These are phyloP conservation scores for Ruditapes philippinarum DNA, from an alignment of 1,140 invertebrate genomes.

Conservation along the genomic window DNA sequence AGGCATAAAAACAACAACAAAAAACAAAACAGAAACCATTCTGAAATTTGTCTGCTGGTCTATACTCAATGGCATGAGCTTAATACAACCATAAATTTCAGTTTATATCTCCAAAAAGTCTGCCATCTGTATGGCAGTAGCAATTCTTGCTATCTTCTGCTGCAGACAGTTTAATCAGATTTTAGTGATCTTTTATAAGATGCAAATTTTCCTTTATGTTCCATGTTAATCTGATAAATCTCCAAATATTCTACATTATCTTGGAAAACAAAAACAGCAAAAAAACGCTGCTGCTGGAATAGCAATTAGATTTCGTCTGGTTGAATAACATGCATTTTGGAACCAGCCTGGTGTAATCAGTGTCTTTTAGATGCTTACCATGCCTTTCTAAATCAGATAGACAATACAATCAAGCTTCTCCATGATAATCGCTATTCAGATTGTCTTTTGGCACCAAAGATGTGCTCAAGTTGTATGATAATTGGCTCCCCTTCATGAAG, in stretches of 20 bases:
- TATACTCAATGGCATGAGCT: no score
- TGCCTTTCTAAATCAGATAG: constrained; percentile 27
- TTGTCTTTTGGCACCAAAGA: constrained; percentile 20
- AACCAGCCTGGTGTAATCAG: constrained; percentile 4
- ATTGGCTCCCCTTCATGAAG: constrained; percentile 24
- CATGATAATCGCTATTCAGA: constrained; percentile 4
- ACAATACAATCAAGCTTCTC: constrained; percentile 37
- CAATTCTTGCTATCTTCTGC: not conserved
- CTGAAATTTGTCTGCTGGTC: no score
- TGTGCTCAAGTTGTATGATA: constrained; percentile 11
- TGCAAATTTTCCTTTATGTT: constrained; percentile 44
- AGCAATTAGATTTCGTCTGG: constrained; percentile 33
- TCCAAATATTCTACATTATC: constrained; percentile 8
- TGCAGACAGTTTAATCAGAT: constrained; percentile 24
- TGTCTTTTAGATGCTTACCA: constrained; percentile 34
- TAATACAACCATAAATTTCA: no score
- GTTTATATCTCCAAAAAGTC: not conserved
- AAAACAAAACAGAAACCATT: no score
- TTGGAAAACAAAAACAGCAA: not conserved
- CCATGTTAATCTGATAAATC: constrained; percentile 4
- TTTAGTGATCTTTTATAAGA: constrained; percentile 8
- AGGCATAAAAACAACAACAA: no score
- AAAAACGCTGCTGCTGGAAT: not conserved
- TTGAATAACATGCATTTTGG: constrained; percentile 22
- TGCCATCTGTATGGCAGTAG: not conserved